Conservation (phyloP, 64 coral and sea anemone species). For the Montipora sp. region DNA sequence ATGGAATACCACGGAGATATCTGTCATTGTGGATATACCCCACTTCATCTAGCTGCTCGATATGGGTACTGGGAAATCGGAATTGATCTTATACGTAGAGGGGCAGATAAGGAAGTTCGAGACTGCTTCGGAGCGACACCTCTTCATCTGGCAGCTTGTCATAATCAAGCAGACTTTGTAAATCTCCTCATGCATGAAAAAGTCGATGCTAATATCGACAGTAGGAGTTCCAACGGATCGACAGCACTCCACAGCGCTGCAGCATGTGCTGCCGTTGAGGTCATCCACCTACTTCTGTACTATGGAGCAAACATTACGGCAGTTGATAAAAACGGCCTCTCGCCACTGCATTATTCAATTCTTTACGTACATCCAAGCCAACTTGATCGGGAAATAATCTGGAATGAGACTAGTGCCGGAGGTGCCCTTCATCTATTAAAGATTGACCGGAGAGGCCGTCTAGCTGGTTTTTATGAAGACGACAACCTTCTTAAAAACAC, state of each 20-base stretch:
- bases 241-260: conserved; percentile 55
- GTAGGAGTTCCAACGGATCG: conserved; percentile 28
- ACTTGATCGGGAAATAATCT: neutral
- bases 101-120: neutral
- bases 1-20: neutral
- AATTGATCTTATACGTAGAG: neutral
- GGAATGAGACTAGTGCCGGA: neutral
- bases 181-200: neutral
- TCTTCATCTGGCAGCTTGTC: conserved; percentile 56
- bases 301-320: conserved; percentile 44
- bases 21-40: conserved; percentile 33
- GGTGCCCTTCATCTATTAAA: neutral
- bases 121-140: conserved; percentile 49
- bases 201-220: neutral
- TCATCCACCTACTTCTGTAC: neutral
- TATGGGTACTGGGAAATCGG: conserved; percentile 3
- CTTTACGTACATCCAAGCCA: neutral
- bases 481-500: neutral
- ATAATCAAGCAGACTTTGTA: conserved; percentile 34
- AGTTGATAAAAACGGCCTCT: conserved; percentile 1
- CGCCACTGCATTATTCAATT: conserved; percentile 9
- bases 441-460: neutral
- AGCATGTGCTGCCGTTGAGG: conserved; percentile 9
- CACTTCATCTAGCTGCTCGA: conserved; percentile 18
- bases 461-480: neutral